These are phyloP conservation scores for Popillia japonica DNA, from an alignment of 1,140 invertebrate species.

Conservation along the genomic window DNA sequence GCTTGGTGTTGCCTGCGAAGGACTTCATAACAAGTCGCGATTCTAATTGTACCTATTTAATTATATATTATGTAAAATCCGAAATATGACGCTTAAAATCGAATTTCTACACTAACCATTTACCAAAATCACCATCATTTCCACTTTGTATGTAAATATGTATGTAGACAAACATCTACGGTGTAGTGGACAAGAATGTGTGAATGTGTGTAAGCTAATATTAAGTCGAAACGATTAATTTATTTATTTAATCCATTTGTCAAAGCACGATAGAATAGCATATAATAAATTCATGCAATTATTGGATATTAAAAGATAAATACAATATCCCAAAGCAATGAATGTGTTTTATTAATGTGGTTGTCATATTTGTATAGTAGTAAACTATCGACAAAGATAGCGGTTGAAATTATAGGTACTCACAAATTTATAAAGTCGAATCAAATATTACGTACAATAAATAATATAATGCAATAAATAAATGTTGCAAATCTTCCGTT, in stretches of 20 bases:
- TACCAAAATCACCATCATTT: background rate
- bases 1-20: constrained; percentile 65
- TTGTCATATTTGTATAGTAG: background rate
- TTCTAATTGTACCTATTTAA: constrained; percentile 5
- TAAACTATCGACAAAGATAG: background rate
- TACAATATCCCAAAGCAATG: background rate
- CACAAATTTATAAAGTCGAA: background rate
- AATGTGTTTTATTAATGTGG: background rate
- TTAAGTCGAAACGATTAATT: background rate
- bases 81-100: constrained; percentile 31
- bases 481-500: no score
- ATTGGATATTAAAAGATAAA: background rate
- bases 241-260: constrained; percentile 34
- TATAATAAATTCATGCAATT: constrained; percentile 27
- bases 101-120: constrained; percentile 20
- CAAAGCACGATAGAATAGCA: constrained; percentile 17
- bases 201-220: constrained; percentile 1
- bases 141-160: background rate
- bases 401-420: background rate
- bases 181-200: background rate
- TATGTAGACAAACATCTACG: background rate
- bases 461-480: no score
- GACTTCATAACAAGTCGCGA: constrained; percentile 56
- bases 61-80: constrained; percentile 9
- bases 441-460: no score